A percentile compares a stretch with the other conserved stretches of the same genome.
These are phyloP conservation scores for Arctia plantaginis DNA, from an alignment of 2,888 invertebrate species.

Conservation along the genomic window DNA sequence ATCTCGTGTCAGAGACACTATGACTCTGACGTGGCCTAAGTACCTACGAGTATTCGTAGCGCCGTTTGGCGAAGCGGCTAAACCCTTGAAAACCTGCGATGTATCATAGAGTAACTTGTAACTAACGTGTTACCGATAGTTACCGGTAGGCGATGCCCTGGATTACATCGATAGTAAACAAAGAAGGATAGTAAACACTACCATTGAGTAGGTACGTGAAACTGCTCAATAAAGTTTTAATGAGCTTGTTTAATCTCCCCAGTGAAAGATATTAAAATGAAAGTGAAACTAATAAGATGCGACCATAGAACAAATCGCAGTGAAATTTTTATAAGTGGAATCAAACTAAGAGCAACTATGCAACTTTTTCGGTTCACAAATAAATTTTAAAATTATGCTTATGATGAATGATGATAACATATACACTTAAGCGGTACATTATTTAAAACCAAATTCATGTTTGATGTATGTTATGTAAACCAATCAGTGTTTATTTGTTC, in stretches of 20 bases:
- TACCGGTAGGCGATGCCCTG: background rate
- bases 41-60: no score
- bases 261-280: slow-evolving; percentile 73
- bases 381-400: background rate
- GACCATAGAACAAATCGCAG: slow-evolving; percentile 57
- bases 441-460: background rate
- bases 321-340: slow-evolving; percentile 57
- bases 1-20: no score
- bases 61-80: background rate
- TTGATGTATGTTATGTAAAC: background rate
- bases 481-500: no score
- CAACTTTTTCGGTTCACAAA: background rate
- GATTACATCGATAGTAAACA: background rate
- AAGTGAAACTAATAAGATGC: slow-evolving; percentile 81
- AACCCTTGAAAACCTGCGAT: background rate
- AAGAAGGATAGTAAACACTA: background rate
- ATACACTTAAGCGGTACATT: background rate
- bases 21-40: no score
- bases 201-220: slow-evolving; percentile 26
- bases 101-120: background rate
- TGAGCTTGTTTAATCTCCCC: slow-evolving; percentile 33
- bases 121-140: background rate
- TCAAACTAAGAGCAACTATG: slow-evolving; percentile 23
- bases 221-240: slow-evolving; percentile 56
- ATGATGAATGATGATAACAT: no score